phyloP scores from a whole-genome alignment of 2,888 invertebrate genomes.

The Julus scandinavius region DNA sequence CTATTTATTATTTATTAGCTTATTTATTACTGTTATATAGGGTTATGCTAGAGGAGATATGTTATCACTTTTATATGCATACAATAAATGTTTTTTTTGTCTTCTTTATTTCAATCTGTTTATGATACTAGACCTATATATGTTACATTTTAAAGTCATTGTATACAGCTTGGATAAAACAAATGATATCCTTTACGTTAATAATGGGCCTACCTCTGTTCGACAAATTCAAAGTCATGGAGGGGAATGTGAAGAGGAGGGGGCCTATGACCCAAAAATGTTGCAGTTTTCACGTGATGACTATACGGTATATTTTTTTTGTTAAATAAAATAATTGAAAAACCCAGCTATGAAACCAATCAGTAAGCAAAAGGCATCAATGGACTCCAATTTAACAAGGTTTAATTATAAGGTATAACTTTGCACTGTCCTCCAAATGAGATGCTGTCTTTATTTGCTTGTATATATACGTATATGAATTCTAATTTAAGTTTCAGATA shows the following conservation, averaged over 20 bases:
- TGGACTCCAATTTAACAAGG: no score
- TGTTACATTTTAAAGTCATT: background rate
- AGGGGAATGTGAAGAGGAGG: background rate
- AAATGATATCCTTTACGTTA: background rate
- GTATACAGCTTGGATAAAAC: background rate
- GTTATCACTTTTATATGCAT: constrained; percentile 31
- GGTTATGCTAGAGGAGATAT: constrained; percentile 11
- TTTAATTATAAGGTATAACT: no score
- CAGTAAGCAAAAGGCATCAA: no score
- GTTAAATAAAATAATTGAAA: no score
- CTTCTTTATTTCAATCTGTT: constrained; percentile 24
- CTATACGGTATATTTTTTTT: background rate
- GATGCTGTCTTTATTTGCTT: no score
- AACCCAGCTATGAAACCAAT: no score
- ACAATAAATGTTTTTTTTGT: background rate
- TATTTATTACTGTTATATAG: constrained; percentile 28
- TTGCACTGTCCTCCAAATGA: no score
- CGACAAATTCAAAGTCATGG: background rate
- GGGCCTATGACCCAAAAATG: background rate
- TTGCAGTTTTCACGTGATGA: background rate
- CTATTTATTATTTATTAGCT: constrained; percentile 25
- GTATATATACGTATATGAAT: background rate
- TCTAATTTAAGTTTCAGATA: background rate
- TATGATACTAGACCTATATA: constrained; percentile 6
- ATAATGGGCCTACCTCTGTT: background rate